Conservation (phyloP, 2,113 vertebrate species). For the Chlamydotis undulata region DNA sequence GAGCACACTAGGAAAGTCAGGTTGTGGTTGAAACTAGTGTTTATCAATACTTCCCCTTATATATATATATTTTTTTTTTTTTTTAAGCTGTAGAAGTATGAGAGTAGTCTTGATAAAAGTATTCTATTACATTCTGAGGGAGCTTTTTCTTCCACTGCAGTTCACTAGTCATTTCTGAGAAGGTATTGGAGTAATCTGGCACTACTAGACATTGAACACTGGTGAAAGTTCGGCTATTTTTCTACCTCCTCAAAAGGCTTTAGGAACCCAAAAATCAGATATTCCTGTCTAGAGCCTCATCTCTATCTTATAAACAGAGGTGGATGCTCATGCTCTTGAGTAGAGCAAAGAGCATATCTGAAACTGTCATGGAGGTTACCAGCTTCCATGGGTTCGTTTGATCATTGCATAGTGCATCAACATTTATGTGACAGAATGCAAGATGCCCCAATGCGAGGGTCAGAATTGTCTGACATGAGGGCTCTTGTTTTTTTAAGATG, state of each 20-base stretch:
- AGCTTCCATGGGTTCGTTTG: background rate
- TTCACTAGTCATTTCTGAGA: conserved; percentile 1
- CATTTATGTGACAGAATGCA: background rate
- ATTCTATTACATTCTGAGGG: background rate
- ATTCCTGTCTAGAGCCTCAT: background rate
- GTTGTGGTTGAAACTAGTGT: conserved; percentile 4
- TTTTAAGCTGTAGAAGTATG: background rate
- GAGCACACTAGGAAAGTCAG: background rate
- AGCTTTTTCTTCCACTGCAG: background rate
- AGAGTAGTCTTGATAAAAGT: background rate
- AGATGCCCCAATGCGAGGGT: background rate
- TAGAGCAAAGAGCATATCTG: background rate
- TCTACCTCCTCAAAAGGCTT: background rate
- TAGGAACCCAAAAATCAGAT: background rate
- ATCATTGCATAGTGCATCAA: background rate
- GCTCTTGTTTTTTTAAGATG: background rate
- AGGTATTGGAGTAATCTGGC: background rate
- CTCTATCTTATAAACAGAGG: background rate
- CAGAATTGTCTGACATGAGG: background rate
- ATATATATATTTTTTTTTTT: background rate
- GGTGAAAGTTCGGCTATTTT: background rate
- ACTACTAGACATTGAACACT: background rate
- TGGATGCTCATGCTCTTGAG: background rate
- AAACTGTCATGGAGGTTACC: background rate
- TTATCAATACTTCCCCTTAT: background rate